phyloP scores from a whole-genome alignment of 2,797 vertebrate species.

The Micropoecilia bifurca region DNA sequence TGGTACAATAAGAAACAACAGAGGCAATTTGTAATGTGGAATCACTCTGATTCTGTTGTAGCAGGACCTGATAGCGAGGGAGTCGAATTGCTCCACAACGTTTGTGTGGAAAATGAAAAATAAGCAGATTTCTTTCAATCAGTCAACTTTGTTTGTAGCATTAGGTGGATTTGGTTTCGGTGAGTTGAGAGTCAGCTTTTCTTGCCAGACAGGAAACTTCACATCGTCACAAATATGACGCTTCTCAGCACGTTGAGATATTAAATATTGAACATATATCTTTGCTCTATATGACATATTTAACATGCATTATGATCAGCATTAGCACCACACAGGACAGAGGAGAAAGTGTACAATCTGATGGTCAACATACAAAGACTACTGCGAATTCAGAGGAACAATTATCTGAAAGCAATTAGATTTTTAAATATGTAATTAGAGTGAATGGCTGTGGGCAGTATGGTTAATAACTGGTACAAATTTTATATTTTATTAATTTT shows the following conservation, averaged over 20 bases:
- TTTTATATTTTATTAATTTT: neutral
- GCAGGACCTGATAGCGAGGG: neutral
- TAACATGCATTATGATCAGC: neutral
- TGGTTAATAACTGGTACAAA: no score
- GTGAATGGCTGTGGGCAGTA: no score
- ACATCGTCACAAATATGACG: no score
- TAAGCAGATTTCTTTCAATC: neutral
- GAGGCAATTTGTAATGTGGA: neutral
- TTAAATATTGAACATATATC: no score
- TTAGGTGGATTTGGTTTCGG: no score
- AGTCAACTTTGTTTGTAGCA: no score
- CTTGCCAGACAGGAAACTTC: no score
- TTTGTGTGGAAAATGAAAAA: neutral
- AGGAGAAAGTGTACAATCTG: neutral
- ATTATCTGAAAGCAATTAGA: neutral
- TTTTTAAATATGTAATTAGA: neutral
- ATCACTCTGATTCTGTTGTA: neutral
- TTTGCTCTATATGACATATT: neutral
- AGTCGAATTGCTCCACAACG: neutral
- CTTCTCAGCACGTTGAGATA: no score
- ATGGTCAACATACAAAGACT: neutral
- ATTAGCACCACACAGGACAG: neutral
- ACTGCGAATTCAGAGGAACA: neutral
- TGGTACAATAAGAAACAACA: neutral
- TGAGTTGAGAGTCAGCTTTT: no score